A percentile compares a stretch with the other conserved stretches of the same genome.
phyloP scores from a whole-genome alignment of 2,797 vertebrate species.

The Spinus pinus region DNA sequence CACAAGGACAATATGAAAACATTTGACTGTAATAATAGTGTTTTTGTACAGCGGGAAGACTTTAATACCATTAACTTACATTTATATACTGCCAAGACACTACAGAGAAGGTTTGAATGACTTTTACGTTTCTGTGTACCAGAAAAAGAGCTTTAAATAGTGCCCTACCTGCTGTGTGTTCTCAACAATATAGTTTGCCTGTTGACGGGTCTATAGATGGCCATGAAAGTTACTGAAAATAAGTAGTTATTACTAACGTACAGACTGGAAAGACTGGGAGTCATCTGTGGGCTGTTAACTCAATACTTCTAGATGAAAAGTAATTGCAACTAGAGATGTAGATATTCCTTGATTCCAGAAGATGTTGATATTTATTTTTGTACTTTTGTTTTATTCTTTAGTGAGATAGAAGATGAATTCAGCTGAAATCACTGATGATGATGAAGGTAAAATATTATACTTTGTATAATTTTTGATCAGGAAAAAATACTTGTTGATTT shows the following conservation, averaged over 20 bases:
- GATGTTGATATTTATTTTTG: neutral
- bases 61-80: neutral
- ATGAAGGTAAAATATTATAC: constrained; percentile 73
- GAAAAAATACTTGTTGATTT: neutral
- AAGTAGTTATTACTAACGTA: neutral
- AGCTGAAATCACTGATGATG: constrained; percentile 78
- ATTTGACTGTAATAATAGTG: neutral
- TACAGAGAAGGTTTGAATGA: neutral
- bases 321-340: neutral
- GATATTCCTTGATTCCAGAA: neutral
- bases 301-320: neutral
- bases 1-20: neutral
- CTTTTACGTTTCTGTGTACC: neutral
- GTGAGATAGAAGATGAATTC: constrained; percentile 81
- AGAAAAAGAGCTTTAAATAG: neutral
- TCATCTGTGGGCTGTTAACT: neutral
- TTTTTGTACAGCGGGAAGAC: neutral
- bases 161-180: neutral
- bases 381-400: constrained; percentile 62
- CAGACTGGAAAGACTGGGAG: neutral
- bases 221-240: neutral
- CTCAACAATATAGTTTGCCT: neutral
- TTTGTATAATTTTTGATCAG: neutral
- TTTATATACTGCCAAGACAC: neutral
- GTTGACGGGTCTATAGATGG: neutral